Conservation (phyloP, 2,113 vertebrate genomes). For the Entomyzon cyanotis region DNA sequence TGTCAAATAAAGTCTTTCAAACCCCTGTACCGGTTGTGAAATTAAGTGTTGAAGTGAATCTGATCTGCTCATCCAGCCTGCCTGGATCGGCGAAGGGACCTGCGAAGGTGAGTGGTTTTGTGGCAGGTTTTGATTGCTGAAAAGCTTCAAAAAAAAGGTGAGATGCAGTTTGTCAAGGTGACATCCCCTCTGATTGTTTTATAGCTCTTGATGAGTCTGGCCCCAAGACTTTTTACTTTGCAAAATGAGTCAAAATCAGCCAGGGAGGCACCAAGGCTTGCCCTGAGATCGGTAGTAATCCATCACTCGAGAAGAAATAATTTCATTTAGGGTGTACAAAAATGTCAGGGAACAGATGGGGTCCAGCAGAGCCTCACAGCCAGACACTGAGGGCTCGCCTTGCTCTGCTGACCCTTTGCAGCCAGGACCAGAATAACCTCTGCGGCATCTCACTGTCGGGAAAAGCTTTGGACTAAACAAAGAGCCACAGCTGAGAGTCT, state of each 20-base stretch:
- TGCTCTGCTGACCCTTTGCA: neutral
- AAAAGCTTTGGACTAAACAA: neutral
- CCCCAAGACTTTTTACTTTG: neutral
- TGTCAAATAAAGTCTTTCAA: slow-evolving; percentile 66
- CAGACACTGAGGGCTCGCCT: neutral
- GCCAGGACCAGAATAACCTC: slow-evolving; percentile 5
- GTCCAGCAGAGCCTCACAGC: neutral
- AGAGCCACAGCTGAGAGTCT: slow-evolving; percentile 33
- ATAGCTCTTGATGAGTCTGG: neutral
- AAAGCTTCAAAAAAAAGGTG: neutral
- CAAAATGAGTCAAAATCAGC: neutral
- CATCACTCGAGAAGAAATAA: rapidly evolving
- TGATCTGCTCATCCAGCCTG: neutral
- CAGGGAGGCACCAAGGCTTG: rapidly evolving
- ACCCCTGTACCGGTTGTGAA: neutral
- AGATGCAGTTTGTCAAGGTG: neutral
- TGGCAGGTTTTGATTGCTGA: neutral
- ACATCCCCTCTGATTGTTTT: neutral
- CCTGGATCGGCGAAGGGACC: neutral
- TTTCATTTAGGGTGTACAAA: neutral
- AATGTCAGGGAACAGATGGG: neutral
- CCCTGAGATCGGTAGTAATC: neutral
- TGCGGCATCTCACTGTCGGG: neutral
- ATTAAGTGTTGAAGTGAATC: neutral
- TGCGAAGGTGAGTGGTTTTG: neutral